Percentiles rank a stretch among this genome's conserved stretches.
Evolutionary conservation across 2,888 invertebrate species (phyloP).

Genomic region (Peribatodes rhomboidaria): DNA sequence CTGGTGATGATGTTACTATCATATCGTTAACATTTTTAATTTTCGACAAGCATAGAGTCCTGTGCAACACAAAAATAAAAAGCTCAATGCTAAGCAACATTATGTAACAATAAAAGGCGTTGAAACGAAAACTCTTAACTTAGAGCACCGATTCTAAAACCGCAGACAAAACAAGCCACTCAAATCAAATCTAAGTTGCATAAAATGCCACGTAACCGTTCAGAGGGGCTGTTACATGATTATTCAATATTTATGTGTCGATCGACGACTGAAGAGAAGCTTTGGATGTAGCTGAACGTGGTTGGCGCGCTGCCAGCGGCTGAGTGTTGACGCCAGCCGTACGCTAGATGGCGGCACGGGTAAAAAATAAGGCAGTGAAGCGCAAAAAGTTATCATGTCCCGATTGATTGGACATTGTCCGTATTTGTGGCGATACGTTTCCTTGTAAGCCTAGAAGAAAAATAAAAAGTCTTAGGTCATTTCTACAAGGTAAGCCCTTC

Average conservation of each 20-base stretch:
- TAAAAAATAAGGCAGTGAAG: slow-evolving; percentile 33
- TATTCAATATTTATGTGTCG: slow-evolving; percentile 72
- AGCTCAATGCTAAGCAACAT: too few species aligned
- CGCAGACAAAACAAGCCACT: slow-evolving; percentile 9
- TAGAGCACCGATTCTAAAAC: slow-evolving; percentile 2
- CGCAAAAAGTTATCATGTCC: slow-evolving; percentile 32
- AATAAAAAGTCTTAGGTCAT: not conserved
- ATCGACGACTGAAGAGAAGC: slow-evolving; percentile 69
- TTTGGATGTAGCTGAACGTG: slow-evolving; percentile 61
- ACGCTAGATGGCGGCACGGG: slow-evolving; percentile 45
- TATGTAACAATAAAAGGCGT: too few species aligned
- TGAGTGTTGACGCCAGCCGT: slow-evolving; percentile 44
- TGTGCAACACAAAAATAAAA: too few species aligned
- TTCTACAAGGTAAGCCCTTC: not conserved
- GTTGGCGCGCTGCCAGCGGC: slow-evolving; percentile 76
- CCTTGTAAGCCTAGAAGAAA: not conserved
- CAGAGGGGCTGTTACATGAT: slow-evolving; percentile 48
- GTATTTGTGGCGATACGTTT: not conserved
- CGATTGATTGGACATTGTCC: slow-evolving; percentile 14
- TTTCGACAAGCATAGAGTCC: too few species aligned
- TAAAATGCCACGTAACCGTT: slow-evolving; percentile 43
- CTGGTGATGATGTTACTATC: too few species aligned
- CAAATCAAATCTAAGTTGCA: slow-evolving; percentile 44
- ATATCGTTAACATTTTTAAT: too few species aligned
- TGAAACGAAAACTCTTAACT: too few species aligned